phyloP scores from a whole-genome alignment of 2,113 vertebrate genomes.

The Athene cunicularia region DNA sequence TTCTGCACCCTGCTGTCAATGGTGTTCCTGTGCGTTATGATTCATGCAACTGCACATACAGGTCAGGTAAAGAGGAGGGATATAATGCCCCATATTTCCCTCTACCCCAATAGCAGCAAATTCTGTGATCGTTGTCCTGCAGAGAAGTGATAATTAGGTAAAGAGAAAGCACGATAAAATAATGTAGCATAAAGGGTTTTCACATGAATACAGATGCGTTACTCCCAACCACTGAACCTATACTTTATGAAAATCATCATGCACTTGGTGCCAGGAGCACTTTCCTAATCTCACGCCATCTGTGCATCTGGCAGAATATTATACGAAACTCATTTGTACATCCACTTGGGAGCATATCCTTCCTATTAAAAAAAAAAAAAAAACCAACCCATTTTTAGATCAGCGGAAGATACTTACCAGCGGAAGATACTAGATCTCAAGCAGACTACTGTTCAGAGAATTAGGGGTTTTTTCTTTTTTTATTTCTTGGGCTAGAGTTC shows the following conservation, averaged over 20 bases:
- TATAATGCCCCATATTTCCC: background rate
- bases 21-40: background rate
- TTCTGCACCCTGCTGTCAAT: background rate
- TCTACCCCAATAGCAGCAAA: background rate
- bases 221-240: background rate
- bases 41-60: background rate
- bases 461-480: background rate
- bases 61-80: background rate
- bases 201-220: constrained; percentile 1
- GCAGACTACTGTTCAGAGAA: background rate
- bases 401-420: background rate
- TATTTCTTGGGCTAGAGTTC: background rate
- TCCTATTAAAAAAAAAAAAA: background rate
- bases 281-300: constrained; percentile 21
- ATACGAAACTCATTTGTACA: background rate
- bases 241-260: background rate
- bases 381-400: background rate
- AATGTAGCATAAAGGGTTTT: background rate
- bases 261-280: background rate
- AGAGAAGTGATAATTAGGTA: constrained; percentile 23
- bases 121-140: background rate
- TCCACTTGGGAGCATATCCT: background rate
- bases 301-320: constrained; percentile 37
- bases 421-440: background rate
- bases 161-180: background rate